phyloP scores from a whole-genome alignment of 2,797 vertebrate genomes.

The Otus scops region DNA sequence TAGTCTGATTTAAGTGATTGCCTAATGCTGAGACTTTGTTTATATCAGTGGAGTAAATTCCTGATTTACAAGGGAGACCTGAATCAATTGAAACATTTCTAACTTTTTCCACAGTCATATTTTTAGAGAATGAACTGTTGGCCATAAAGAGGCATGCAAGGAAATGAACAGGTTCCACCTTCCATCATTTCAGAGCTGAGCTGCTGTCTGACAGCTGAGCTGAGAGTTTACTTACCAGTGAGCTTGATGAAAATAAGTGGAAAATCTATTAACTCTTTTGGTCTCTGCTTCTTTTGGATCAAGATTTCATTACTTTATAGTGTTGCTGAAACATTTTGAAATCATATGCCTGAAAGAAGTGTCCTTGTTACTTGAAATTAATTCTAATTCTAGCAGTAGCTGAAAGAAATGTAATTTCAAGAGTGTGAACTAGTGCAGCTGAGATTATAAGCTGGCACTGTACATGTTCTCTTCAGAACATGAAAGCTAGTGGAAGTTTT shows the following conservation, averaged over 20 bases:
- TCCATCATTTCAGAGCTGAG: neutral
- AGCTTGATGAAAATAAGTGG: neutral
- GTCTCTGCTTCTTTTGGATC: neutral
- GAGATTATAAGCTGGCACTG: neutral
- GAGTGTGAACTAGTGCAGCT: neutral
- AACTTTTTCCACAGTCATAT: constrained; percentile 25
- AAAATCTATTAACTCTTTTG: neutral
- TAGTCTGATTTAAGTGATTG: neutral
- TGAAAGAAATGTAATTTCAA: neutral
- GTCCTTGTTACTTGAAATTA: neutral
- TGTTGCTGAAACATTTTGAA: neutral
- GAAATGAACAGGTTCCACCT: constrained; percentile 18
- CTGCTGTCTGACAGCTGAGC: neutral
- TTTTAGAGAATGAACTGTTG: constrained; percentile 22
- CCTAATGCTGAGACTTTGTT: neutral
- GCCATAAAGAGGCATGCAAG: neutral
- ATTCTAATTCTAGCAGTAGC: neutral
- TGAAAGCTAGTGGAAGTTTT: neutral
- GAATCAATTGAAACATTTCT: constrained; percentile 7
- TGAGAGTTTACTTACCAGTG: neutral
- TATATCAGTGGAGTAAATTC: constrained; percentile 7
- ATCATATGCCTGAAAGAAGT: neutral
- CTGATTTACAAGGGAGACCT: constrained; percentile 12
- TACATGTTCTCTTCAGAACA: neutral
- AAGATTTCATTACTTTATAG: neutral